phyloP scores from a whole-genome alignment of 1,140 invertebrate genomes.

The Fopius arisanus region DNA sequence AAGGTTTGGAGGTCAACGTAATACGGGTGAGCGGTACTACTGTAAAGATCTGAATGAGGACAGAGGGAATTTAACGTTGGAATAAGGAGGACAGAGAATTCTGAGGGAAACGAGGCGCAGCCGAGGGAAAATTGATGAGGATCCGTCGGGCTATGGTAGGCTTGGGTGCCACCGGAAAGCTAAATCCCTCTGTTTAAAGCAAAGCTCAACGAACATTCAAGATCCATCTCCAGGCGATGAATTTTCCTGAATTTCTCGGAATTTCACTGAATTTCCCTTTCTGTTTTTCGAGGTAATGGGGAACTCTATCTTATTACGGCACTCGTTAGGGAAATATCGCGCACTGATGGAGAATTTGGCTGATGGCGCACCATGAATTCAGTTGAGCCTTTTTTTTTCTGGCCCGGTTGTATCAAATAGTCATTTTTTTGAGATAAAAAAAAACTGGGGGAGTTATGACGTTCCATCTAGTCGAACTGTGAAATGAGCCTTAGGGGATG shows the following conservation, averaged over 20 bases:
- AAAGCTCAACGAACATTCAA: neutral
- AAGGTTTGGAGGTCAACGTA: constrained; percentile 1
- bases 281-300: neutral
- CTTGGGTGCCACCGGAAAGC: constrained; percentile 22
- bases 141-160: constrained; percentile 17
- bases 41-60: neutral
- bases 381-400: no score
- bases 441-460: neutral
- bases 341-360: no score
- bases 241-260: constrained; percentile 5
- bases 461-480: no score
- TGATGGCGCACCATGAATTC: no score
- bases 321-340: neutral
- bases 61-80: neutral
- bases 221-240: neutral
- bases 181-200: constrained; percentile 28
- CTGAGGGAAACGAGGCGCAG: constrained; percentile 18
- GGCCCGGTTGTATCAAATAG: no score
- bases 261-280: constrained; percentile 3
- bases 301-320: neutral
- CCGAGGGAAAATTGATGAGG: constrained; percentile 31
- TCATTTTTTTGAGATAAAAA: no score
- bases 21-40: neutral
- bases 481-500: no score
- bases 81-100: neutral